Evolutionary conservation across 2,797 vertebrate genomes (phyloP), one percentile per base, ranked within the genome.

Genomic region (Epinephelus malabaricus): DNA sequence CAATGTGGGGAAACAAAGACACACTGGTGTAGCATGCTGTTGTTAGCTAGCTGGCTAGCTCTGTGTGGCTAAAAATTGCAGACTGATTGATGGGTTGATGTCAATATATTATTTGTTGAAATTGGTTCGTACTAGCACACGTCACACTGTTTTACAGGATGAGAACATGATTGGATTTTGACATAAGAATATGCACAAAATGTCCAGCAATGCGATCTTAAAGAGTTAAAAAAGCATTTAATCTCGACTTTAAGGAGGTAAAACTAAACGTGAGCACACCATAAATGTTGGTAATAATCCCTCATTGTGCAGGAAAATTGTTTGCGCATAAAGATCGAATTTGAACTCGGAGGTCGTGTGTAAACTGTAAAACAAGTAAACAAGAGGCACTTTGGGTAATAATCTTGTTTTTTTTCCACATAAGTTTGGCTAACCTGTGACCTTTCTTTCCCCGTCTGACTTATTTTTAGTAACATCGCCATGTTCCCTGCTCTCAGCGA

Each of bases 401-500:
- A 6, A 40, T 49, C n/a, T 14, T 30, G 5, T 23, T 10, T 49
- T 10, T 50, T 63, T 63, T 66, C 17, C n/a, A 34, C 25, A 21
- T 50, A 30, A 45, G 19, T 71, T 12, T 77, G n/a, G 7, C 18
- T 9, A 38, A 62, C 3, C 49, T 73, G 17, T 61, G 34, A 23
- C 3, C 1, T 78, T 67, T n/a, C n/a, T 49, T 59, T 21, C 7
- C 7, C 18, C 1, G 2, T 58, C 43, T 45, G 53, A 60, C 47
- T 70, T 58, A 56, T 60, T 72, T 61, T 45, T 30, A 64, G 60
- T 30, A 27, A 9, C 0, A 21, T 51, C 2, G 4, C 25, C 38
- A 77, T 59, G 30, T 68, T 60, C 12, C 66, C 54, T 40, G 25
- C 30, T 67, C 51, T 53, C 21, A 56, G 45, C 9, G 64, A 61